Base-by-base conservation (phyloP, 2,797 vertebrate species). In the Dromococcyx pavoninus region DNA sequence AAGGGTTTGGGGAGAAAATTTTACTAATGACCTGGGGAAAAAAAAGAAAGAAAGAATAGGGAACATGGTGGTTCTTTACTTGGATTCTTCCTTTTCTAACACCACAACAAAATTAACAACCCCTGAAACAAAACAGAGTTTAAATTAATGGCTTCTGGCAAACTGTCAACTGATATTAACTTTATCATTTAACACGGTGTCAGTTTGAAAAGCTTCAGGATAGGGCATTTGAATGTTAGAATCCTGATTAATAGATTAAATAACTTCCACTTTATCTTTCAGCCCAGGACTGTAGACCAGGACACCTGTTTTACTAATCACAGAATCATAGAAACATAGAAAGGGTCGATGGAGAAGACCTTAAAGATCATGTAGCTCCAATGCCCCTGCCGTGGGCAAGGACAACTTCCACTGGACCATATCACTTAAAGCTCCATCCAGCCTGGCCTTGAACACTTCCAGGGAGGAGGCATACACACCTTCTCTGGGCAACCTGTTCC, bases 131-230 rank as follows among this genome's bases (percentile, higher is more conserved):
- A 97, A 97, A 96, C 81, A 80, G 91, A 92, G 54, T 95, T 97
- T 97, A 93, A 97, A 96, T 96, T 94, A 96, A 97, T 83, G 75
- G 83, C 95, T 97, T 97, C 96, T 97, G 97, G 96, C 91, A 96
- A 97, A 96, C 95, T 96, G 97, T 97, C 98, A 97, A 14, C 96
- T 95, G 92, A 94, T 96, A 96, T 97, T 97, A 97, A 89, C 88
- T 94, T 97, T 90, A 94, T 96, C 91, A 93, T 96, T 97, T 97
- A 97, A 88, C 48, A 77, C 65, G 72, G 32, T 94, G 95, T 97
- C 96, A 96, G 95, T 64, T 97, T 95, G 89, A 93, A 95, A 94
- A 83, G 92, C 90, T 94, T 91, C 81, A 80, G 94, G 91, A 95
- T 75, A 89, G 96, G 94, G 57, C 90, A 96, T 96, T 96, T 96